phyloP scores from a whole-genome alignment of 1,140 invertebrate genomes.

The Helicoverpa armigera region DNA sequence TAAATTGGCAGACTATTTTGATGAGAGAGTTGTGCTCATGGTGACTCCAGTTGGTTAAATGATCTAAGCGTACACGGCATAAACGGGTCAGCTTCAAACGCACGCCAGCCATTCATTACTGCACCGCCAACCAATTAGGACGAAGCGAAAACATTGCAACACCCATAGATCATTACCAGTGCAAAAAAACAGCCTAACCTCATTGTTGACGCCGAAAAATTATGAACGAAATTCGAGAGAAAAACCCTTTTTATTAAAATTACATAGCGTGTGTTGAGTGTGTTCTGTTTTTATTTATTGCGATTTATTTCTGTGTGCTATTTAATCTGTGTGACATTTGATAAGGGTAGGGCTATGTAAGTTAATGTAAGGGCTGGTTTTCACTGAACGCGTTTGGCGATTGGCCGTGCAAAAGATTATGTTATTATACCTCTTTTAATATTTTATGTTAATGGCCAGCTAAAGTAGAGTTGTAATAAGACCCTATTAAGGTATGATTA shows the following conservation, averaged over 20 bases:
- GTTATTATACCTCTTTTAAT: conserved; percentile 7
- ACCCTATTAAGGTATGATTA: no score
- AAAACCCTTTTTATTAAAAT: conserved; percentile 44
- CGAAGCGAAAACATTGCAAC: conserved; percentile 53
- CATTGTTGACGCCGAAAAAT: conserved; percentile 20
- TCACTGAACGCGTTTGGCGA: background rate
- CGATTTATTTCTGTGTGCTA: conserved; percentile 32
- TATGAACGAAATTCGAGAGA: conserved; percentile 30
- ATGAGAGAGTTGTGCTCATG: no score
- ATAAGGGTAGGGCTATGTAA: conserved; percentile 28
- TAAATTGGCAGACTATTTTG: no score
- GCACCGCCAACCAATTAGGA: conserved; percentile 52
- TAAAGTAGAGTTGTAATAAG: background rate
- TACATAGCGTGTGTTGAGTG: conserved; percentile 32
- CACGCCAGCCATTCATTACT: conserved; percentile 30
- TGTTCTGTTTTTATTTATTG: conserved; percentile 38
- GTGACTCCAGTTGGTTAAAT: no score
- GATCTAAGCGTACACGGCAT: background rate
- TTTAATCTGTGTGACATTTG: conserved; percentile 45
- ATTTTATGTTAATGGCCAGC: background rate
- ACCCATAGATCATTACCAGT: conserved; percentile 47
- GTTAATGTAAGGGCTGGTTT: background rate
- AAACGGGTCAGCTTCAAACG: conserved; percentile 34
- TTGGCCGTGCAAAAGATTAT: background rate
- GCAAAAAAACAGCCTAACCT: conserved; percentile 8